A percentile compares a stretch with the other conserved stretches of the same genome.
Evolutionary conservation across 1,140 invertebrate genomes (phyloP).

Genomic region (Drosophila mayri): DNA sequence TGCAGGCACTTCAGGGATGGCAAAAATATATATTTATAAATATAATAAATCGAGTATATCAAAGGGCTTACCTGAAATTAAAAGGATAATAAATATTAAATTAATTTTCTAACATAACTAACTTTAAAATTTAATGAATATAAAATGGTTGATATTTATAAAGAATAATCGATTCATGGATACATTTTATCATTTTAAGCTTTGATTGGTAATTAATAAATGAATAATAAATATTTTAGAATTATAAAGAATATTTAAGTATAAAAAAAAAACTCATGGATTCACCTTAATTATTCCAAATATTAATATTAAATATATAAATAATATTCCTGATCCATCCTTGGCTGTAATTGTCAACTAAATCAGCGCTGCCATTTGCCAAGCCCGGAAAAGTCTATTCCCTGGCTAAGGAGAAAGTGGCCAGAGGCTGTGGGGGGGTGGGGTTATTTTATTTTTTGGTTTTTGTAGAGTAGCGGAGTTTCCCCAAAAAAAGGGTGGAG

Average conservation of each 20-base stretch:
- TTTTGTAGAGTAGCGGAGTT: slow-evolving; percentile 9
- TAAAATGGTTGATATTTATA: background rate
- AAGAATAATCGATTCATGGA: background rate
- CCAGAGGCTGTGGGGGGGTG: background rate
- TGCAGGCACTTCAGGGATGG: slow-evolving; percentile 34
- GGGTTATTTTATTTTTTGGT: too few species aligned
- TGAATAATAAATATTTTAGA: background rate
- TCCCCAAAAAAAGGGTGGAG: background rate
- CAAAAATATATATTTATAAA: background rate
- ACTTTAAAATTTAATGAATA: background rate
- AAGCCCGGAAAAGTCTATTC: slow-evolving; percentile 72
- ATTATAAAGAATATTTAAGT: too few species aligned
- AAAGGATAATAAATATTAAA: background rate
- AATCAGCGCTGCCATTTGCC: slow-evolving; percentile 81
- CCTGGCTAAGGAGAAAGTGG: slow-evolving; percentile 9
- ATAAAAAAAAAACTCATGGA: too few species aligned
- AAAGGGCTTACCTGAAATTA: background rate
- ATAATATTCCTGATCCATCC: background rate
- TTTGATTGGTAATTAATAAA: slow-evolving; percentile 60
- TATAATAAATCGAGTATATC: background rate
- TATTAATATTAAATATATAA: too few species aligned
- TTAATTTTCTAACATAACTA: background rate
- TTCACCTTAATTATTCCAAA: too few species aligned
- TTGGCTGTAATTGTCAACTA: slow-evolving; percentile 78
- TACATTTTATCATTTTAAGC: slow-evolving; percentile 16